These are phyloP conservation scores for Origma solitaria DNA, from an alignment of 2,113 vertebrate genomes.

Conservation along the genomic window DNA sequence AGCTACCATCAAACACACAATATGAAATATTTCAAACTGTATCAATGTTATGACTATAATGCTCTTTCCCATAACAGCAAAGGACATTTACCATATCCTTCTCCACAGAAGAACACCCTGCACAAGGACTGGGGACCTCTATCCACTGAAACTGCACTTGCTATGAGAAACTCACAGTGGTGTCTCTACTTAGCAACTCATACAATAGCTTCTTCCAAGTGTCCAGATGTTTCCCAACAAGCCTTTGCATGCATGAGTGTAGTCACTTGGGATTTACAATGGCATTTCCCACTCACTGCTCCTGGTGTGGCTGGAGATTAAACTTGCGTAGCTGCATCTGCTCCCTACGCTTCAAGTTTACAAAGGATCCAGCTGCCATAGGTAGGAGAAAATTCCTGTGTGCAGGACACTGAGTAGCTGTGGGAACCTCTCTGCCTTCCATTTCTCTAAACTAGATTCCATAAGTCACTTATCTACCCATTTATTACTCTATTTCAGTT, in stretches of 20 bases:
- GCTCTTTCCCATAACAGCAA: neutral
- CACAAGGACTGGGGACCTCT: neutral
- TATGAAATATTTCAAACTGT: neutral
- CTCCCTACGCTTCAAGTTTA: neutral
- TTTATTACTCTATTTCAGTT: neutral
- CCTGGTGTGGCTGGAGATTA: neutral
- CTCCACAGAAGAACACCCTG: neutral
- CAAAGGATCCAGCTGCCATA: neutral
- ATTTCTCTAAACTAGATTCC: neutral
- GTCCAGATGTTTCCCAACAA: neutral
- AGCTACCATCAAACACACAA: neutral
- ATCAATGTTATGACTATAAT: neutral
- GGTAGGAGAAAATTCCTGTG: neutral
- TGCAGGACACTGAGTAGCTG: neutral
- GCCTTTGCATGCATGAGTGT: neutral
- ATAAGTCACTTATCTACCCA: neutral
- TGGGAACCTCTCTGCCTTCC: neutral
- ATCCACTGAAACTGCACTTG: neutral
- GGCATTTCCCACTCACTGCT: neutral
- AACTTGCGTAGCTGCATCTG: neutral
- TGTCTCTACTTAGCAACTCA: constrained; percentile 1
- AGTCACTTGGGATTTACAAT: neutral
- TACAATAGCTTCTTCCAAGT: constrained; percentile 7
- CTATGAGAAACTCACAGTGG: neutral
- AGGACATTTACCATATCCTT: neutral